Percentiles rank a stretch among this genome's conserved stretches.
phyloP scores from a whole-genome alignment of 2,797 vertebrate species.

The Crax fasciolata region DNA sequence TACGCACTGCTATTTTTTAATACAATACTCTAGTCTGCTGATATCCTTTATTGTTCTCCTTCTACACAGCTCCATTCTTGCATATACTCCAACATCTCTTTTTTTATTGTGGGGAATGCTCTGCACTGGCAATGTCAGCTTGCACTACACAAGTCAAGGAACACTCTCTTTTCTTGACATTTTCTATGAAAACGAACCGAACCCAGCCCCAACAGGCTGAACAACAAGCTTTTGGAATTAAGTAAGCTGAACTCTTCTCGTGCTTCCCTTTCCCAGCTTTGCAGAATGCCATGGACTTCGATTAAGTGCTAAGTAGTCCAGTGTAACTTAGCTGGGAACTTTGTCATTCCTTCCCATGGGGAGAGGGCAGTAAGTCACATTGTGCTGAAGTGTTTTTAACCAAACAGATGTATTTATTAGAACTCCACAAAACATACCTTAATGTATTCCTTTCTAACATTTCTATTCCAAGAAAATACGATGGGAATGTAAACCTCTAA shows the following conservation, averaged over 20 bases:
- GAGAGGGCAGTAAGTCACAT: not conserved
- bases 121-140: not conserved
- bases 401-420: not conserved
- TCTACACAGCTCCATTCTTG: not conserved
- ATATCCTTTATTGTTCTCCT: not conserved
- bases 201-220: slow-evolving; percentile 3
- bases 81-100: not conserved
- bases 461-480: not conserved
- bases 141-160: not conserved
- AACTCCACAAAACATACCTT: not conserved
- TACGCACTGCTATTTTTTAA: not conserved
- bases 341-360: not conserved
- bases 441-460: not conserved
- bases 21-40: not conserved
- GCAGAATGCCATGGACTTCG: not conserved
- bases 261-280: not conserved
- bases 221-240: not conserved
- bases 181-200: not conserved
- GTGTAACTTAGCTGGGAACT: not conserved
- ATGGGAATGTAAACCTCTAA: not conserved
- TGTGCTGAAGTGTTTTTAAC: slow-evolving; percentile 12
- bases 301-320: not conserved
- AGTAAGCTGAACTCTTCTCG: not conserved
- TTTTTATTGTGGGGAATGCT: not conserved
- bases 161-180: not conserved